Evolutionary conservation across 1,140 invertebrate genomes (phyloP).

Genomic region (Frieseomelitta varia): DNA sequence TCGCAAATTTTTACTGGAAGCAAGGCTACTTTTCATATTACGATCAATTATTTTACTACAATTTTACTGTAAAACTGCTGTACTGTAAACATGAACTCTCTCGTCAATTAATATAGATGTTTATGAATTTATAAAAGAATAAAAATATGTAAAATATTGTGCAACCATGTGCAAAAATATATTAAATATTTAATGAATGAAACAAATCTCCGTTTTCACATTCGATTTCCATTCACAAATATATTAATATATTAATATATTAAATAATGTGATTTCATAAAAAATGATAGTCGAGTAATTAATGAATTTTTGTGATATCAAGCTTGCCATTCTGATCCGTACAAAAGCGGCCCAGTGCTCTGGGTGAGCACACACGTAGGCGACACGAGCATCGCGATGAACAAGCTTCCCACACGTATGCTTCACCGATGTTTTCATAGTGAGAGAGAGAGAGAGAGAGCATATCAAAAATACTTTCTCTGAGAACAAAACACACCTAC

Average conservation of each 20-base stretch:
- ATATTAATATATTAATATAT: background rate
- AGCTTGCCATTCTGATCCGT: background rate
- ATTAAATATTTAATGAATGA: background rate
- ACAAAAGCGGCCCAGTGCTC: background rate
- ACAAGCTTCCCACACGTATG: conserved; percentile 4
- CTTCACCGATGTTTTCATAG: background rate
- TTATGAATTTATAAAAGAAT: too few species aligned
- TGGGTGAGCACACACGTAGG: background rate
- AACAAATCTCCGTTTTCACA: background rate
- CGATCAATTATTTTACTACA: background rate
- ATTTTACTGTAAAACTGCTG: too few species aligned
- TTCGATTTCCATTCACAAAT: background rate
- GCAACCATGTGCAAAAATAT: too few species aligned
- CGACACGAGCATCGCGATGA: conserved; percentile 3
- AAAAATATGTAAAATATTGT: too few species aligned
- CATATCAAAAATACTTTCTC: background rate
- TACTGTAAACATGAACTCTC: background rate
- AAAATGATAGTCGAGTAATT: background rate
- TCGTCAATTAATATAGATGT: background rate
- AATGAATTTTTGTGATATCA: background rate
- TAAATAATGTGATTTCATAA: background rate
- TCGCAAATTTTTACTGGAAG: background rate
- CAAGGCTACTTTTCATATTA: background rate
- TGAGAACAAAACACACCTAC: conserved; percentile 11
- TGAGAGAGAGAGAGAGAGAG: too few species aligned